phyloP scores from a whole-genome alignment of 2,888 invertebrate genomes.

The Pocota personata region DNA sequence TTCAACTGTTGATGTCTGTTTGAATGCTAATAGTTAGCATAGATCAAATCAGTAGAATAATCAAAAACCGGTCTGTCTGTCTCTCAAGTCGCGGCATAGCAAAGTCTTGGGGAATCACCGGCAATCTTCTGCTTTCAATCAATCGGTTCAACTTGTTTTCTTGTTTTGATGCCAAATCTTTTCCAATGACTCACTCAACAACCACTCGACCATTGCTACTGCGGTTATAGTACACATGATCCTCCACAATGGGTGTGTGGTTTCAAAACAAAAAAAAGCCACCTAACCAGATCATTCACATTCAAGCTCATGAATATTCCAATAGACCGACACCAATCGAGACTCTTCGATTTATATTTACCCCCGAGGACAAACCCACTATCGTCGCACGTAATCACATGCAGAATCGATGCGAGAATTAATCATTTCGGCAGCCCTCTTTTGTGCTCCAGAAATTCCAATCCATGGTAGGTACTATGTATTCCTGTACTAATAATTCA shows the following conservation, averaged over 20 bases:
- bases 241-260: conserved; percentile 32
- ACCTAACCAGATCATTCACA: conserved; percentile 55
- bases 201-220: conserved; percentile 8
- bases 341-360: conserved; percentile 40
- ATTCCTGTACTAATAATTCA: conserved; percentile 67
- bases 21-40: not conserved
- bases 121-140: not conserved
- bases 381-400: conserved; percentile 35
- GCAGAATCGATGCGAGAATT: conserved; percentile 55
- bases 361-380: conserved; percentile 54
- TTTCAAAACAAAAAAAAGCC: not conserved
- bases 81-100: not conserved
- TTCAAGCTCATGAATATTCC: conserved; percentile 63
- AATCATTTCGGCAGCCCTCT: conserved; percentile 64
- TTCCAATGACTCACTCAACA: conserved; percentile 24
- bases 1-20: not conserved
- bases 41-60: not conserved
- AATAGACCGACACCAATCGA: conserved; percentile 26
- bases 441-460: conserved; percentile 37
- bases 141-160: conserved; percentile 5
- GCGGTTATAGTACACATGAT: not conserved
- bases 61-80: conserved; percentile 7
- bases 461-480: conserved; percentile 21
- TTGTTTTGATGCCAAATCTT: not conserved
- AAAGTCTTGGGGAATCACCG: conserved; percentile 47